Base-by-base conservation (phyloP, 2,888 invertebrate genomes). In the Drosophila koepferae region DNA sequence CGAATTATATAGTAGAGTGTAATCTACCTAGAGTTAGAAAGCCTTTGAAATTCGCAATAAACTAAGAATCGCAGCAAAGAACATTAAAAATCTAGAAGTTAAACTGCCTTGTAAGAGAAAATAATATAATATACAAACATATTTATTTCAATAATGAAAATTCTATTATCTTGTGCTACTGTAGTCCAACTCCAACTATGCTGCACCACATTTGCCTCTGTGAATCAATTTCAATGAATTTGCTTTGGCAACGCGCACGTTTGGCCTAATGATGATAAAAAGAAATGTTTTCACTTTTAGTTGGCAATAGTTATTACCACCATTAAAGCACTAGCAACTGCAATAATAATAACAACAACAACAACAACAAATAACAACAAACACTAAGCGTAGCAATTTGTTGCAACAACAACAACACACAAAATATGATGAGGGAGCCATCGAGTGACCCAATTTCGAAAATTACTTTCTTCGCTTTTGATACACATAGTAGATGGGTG, bases 401-500 rank as follows among this genome's bases (percentile, higher is more conserved):
- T 82, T 64, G 73, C 85, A 71, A 64, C 72, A 46, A 64, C 72
- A 46, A 60, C 55, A 59, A 44, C 53, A 23, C 43, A 68, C 56
- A 54, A 62, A 59, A 40, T 31, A 60, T 28, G 18, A 20, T n/a
- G 63, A n/a, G 48, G 58, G 48, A 60, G 59, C 44, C 58, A 58
- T 40, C 49, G 63, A 46, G 63, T 68, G 84, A 84, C 84, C 87
- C 72, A 86, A 74, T 81, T 89, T 83, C 71, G 49, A 84, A 86
- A 87, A 68, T 84, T 87, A 85, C 89, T 85, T 89, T 85, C 85
- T 85, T 85, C 75, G 73, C 80, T 67, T 82, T 72, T 69, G 63
- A 71, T 65, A 51, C 34, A 51, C 31, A 51, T 51, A 36, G 51
- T 34, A 28, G 44, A 31, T 51, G 34, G 49, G 12, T 44, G n/a